Evolutionary conservation across 1,140 invertebrate genomes (phyloP).

Genomic region (Zaprionus taronus): DNA sequence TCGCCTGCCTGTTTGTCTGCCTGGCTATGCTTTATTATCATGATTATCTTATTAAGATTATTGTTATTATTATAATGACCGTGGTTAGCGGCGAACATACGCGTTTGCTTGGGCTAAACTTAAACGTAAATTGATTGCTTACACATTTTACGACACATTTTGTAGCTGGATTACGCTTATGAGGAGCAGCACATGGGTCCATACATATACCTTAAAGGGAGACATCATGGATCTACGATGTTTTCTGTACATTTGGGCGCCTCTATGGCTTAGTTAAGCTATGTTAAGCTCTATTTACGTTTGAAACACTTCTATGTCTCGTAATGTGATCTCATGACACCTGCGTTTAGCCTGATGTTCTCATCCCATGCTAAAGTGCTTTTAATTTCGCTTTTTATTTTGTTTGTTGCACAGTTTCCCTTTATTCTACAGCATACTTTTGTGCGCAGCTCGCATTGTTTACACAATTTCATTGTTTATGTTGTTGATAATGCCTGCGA

Average conservation of each 20-base stretch:
- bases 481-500: conserved; percentile 44
- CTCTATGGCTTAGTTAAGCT: conserved; percentile 24
- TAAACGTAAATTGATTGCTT: conserved; percentile 56
- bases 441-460: conserved; percentile 50
- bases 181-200: conserved; percentile 1
- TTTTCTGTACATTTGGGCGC: conserved; percentile 9
- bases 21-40: conserved; percentile 53
- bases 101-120: conserved; percentile 17
- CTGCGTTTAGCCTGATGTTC: not conserved
- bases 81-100: conserved; percentile 25
- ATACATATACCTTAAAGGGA: not conserved
- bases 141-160: conserved; percentile 39
- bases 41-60: conserved; percentile 48
- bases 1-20: conserved; percentile 13
- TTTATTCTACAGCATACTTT: conserved; percentile 49
- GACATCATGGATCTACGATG: not conserved
- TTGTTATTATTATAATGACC: conserved; percentile 48
- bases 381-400: conserved; percentile 34
- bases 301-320: conserved; percentile 18
- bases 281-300: conserved; percentile 37
- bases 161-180: not conserved
- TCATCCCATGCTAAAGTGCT: not conserved
- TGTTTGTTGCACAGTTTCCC: conserved; percentile 12
- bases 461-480: conserved; percentile 64
- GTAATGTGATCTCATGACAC: conserved; percentile 24